Base-by-base conservation (phyloP, 2,113 vertebrate genomes). In the Sceloporus undulatus region DNA sequence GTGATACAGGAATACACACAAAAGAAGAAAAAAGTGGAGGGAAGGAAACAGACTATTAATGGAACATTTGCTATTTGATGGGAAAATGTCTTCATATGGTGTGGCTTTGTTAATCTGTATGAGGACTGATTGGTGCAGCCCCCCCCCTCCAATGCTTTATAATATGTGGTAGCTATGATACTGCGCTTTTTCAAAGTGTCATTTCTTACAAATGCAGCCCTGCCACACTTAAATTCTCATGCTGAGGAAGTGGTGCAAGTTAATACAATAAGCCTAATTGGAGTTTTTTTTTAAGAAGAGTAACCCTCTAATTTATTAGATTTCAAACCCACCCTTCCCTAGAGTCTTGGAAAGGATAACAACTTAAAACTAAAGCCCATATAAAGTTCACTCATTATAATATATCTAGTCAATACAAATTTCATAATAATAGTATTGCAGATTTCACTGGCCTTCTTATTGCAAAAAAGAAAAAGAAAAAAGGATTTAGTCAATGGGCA, bases 61-160 rank as follows among this genome's bases (percentile, higher is more conserved):
- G 86, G 88, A 70, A 75, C 71, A 79, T 75, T 71, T 85, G 9
- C 90, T 84, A 87, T 90, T 38, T 68, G 29, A 48, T 89, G 84
- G n/a, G 70, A 68, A 87, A 89, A 79, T 54, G 18, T 34, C 65
- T 74, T 25, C 86, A 86, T 82, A 90, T 89, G 18, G 1, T 76
- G 87, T 83, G 75, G 91, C 89, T 87, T 77, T 90, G 56, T 1
- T 85, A 77, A 88, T 74, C 71, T n/a, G 1, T 62, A 42, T 88
- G 40, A 71, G 21, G 82, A 27, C 5, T 27, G 7, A 42, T 23
- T 83, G 79, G 79, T 16, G 9, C 86, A 23, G 23, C 82, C 16
- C 34, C 48, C 56, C 71, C 11, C 62, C 56, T 38, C 21, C 2
- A 68, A 1, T 88, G 92, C 34, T 4, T 88, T 85, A 34, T 54